Evolutionary conservation across 2,888 invertebrate species (phyloP).

Genomic region (Clostera curtula): DNA sequence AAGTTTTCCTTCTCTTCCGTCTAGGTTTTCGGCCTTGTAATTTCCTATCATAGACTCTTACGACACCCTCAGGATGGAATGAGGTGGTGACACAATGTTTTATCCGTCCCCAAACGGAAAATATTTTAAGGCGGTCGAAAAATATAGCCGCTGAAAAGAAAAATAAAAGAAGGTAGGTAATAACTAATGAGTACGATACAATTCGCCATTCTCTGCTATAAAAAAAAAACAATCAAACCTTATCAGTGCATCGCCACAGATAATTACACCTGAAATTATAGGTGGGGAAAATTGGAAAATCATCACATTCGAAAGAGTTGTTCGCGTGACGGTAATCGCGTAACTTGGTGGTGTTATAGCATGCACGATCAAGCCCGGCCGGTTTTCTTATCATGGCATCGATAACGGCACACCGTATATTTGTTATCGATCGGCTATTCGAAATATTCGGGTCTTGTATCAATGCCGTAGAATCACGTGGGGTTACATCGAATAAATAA

Average conservation of each 20-base stretch:
- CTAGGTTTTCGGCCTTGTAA: no score
- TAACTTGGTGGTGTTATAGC: slow-evolving; percentile 37
- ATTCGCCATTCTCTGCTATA: not conserved
- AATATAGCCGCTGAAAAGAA: no score
- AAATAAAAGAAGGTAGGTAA: no score
- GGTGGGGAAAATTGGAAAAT: slow-evolving; percentile 36
- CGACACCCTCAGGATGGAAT: no score
- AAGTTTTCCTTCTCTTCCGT: no score
- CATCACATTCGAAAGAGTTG: slow-evolving; percentile 35
- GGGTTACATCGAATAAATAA: slow-evolving; percentile 12
- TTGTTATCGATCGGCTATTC: slow-evolving; percentile 29
- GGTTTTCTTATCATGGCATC: slow-evolving; percentile 44
- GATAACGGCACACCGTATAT: slow-evolving; percentile 30
- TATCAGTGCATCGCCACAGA: slow-evolving; percentile 4
- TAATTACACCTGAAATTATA: slow-evolving; percentile 36
- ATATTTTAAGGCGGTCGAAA: no score
- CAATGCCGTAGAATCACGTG: slow-evolving; percentile 16
- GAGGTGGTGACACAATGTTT: no score
- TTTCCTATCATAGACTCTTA: no score
- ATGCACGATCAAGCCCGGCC: slow-evolving; percentile 32
- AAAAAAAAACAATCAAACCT: not conserved
- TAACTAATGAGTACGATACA: no score
- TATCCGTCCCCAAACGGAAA: no score
- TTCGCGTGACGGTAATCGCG: slow-evolving; percentile 47
- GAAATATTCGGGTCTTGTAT: slow-evolving; percentile 12